Base-by-base conservation (phyloP, 2,113 vertebrate species). In the Montifringilla adamsi region DNA sequence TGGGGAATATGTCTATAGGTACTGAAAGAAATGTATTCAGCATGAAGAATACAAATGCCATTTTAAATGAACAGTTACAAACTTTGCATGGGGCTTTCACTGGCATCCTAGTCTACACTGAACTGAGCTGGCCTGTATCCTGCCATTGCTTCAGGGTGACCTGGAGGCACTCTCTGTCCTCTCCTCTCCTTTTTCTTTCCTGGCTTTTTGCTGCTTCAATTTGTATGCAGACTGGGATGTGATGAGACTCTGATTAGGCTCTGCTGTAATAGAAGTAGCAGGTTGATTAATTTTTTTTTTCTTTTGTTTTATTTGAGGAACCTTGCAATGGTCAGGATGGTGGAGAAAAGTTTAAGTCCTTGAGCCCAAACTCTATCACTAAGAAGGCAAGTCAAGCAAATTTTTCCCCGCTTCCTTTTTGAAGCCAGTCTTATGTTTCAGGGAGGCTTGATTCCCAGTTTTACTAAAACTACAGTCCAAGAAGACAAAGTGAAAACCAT, bases 271-370 rank as follows among this genome's bases (percentile, higher is more conserved):
- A 58, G 18, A 89, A 90, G 37, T 44, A 93, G 15, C 14, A 50
- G 14, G 26, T 13, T 79, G 63, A 66, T 46, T 12, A 19, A 2
- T 3, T 2, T 3, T 4, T 9, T 28, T 44, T 27, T 58, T 41
- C 5, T 5, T 60, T 72, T 59, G 9, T 74, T 91, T 84, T 69
- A 30, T 15, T 46, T 66, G 26, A 70, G 15, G n/a, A 91, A 70
- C 11, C 7, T 74, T 84, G 17, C 55, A 84, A 44, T 4, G 2
- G 3, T 39, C 4, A n/a, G 35, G 16, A 18, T 0, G 1, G 5
- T 62, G 35, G 31, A 44, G 26, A 90, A 64, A 23, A 70, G 13
- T 78, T 62, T 64, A 47, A 69, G n/a, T 58, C 10, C 15, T 73
- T 72, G 26, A 90, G 13, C 9, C 46, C 31, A 66, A 49, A 89